Conservation (phyloP, 2,113 vertebrate species). For the Rousettus leschenaultii region DNA sequence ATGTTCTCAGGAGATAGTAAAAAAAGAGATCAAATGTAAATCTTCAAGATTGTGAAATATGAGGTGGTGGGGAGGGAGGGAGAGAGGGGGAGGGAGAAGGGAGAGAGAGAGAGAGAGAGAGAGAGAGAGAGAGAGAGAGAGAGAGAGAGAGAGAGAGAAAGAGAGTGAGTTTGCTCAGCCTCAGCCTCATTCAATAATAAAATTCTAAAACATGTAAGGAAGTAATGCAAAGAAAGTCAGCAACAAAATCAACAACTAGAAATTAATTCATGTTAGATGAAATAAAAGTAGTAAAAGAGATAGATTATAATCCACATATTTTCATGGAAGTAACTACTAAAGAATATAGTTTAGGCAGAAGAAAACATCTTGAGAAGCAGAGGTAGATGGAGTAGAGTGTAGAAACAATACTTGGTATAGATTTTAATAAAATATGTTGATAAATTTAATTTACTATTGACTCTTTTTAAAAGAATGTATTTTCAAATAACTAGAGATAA, state of each 20-base stretch:
- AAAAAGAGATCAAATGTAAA: constrained; percentile 7
- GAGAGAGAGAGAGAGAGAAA: neutral
- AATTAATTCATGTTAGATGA: neutral
- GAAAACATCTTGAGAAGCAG: neutral
- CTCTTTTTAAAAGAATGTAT: neutral
- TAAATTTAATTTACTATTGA: neutral
- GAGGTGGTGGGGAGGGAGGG: too few species aligned
- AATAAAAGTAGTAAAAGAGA: neutral
- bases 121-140: neutral
- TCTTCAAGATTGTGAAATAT: neutral
- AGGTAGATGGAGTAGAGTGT: neutral
- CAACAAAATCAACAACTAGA: neutral
- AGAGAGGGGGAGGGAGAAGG: too few species aligned
- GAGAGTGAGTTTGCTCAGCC: neutral
- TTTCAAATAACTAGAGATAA: neutral
- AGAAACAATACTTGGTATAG: neutral
- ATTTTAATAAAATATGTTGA: neutral
- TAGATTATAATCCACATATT: neutral
- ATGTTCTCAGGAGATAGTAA: neutral
- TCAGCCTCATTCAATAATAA: neutral
- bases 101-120: neutral
- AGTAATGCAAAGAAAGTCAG: neutral
- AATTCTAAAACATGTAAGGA: neutral
- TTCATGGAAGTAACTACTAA: neutral
- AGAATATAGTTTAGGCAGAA: neutral